Conservation (phyloP, 2,888 invertebrate species). For the Trisateles emortualis region DNA sequence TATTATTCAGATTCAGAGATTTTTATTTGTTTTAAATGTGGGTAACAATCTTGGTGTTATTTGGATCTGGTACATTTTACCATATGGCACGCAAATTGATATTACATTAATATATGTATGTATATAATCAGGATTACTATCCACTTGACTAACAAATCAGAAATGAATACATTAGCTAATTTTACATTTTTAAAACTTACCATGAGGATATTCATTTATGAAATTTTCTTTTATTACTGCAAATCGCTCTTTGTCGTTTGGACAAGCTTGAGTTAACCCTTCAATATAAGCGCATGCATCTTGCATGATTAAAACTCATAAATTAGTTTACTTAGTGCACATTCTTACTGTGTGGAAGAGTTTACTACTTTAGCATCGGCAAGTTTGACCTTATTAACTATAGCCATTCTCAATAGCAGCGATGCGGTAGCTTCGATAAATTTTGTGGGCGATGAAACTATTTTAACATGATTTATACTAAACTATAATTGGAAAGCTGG, state of each 20-base stretch:
- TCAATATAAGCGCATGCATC: constrained; percentile 47
- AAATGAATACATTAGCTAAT: no score
- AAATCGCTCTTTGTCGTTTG: neutral
- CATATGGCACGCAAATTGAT: no score
- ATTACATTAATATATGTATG: no score
- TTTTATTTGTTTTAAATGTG: no score
- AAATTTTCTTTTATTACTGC: neutral
- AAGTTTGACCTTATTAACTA: constrained; percentile 2
- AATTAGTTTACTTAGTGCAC: constrained; percentile 35
- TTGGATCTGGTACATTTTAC: no score
- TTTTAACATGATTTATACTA: neutral
- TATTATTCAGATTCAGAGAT: no score
- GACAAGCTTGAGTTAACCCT: constrained; percentile 6
- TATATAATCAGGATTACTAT: no score
- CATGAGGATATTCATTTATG: no score
- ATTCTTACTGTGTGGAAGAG: constrained; percentile 15
- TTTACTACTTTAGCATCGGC: neutral
- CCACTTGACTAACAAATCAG: no score
- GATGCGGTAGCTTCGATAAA: neutral
- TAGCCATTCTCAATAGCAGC: neutral
- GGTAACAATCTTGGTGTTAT: no score
- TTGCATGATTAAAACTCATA: constrained; percentile 43
- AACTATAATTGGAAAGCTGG: neutral
- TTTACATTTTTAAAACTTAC: no score
- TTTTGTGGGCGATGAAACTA: neutral